Base-by-base conservation (phyloP, 2,113 vertebrate species). In the Chionis minor region DNA sequence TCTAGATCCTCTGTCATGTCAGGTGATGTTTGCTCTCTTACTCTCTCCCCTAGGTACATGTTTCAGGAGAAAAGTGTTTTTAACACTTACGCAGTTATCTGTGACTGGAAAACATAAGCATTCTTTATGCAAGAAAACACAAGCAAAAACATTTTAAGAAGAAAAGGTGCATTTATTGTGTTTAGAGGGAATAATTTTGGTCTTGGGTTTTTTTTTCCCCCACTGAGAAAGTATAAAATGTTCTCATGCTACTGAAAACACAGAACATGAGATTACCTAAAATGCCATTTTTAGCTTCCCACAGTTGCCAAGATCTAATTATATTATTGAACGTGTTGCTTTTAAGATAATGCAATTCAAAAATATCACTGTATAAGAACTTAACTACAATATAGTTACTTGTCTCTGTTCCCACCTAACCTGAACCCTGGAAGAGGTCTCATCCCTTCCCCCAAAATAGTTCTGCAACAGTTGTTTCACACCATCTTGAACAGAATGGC, bases 391-490 rank as follows among this genome's bases (percentile, higher is more conserved):
- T 30, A 77, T 45, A 84, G 24, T 45, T 35, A 40, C 11, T 86
- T 54, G n/a, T 20, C 44, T 78, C 30, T 44, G 24, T 47, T 73
- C 47, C 93, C 47, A 86, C 72, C 80, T 81, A 90, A 88, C 33
- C 47, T 88, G 71, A 95, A 90, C 52, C 20, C n/a, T 54, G 21
- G n/a, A 70, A 83, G 21, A 79, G 27, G 32, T 35, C 40, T 40
- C 67, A 88, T 83, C 51, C 63, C 38, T 75, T 73, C 51, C 88
- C 35, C 63, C 63, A 67, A 5, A 92, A 94, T 9, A 96, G 63
- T 59, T 67, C 77, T 75, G 61, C 55, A 92, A 77, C 59, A 92
- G 79, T 94, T 96, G 63, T 94, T 96, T 78, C 90, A 96, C 67
- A 74, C 8, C 2, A 27, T 88, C 67, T 56, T 70, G 45, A 86